Conservation (phyloP, 2,797 vertebrate genomes). For the Arctocebus calabarensis region DNA sequence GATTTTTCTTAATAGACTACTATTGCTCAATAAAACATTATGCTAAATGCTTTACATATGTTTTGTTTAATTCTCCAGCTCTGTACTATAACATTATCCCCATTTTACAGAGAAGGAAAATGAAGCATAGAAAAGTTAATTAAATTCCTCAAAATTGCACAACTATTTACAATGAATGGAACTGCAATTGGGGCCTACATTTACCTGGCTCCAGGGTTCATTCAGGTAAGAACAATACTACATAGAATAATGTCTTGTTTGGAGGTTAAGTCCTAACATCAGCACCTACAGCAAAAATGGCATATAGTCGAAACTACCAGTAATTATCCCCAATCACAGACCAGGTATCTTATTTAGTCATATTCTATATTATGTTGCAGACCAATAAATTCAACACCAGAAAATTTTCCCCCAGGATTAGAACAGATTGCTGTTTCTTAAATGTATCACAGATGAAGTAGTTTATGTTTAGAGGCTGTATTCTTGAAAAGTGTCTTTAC, state of each 20-base stretch:
- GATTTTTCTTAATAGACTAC: constrained; percentile 24
- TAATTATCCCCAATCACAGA: constrained; percentile 41
- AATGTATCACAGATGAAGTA: constrained; percentile 59
- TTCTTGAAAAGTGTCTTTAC: constrained; percentile 67
- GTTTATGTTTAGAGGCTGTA: constrained; percentile 51
- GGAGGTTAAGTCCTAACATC: neutral
- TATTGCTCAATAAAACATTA: constrained; percentile 21
- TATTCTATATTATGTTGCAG: constrained; percentile 22
- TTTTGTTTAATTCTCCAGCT: constrained; percentile 42
- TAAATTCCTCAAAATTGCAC: neutral
- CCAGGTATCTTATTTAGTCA: neutral
- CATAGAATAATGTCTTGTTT: neutral
- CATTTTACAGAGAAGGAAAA: constrained; percentile 43
- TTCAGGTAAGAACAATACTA: neutral
- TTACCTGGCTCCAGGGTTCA: neutral
- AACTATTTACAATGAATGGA: neutral
- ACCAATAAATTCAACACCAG: constrained; percentile 56
- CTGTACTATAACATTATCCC: neutral
- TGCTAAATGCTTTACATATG: neutral
- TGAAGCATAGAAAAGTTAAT: neutral
- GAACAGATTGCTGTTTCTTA: constrained; percentile 60
- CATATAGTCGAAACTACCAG: constrained; percentile 42
- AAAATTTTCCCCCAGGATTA: constrained; percentile 46
- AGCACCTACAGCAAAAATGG: neutral
- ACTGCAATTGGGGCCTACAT: neutral